These are phyloP conservation scores for Latrodectus hesperus DNA, from an alignment of 2,888 invertebrate species.

Conservation along the genomic window DNA sequence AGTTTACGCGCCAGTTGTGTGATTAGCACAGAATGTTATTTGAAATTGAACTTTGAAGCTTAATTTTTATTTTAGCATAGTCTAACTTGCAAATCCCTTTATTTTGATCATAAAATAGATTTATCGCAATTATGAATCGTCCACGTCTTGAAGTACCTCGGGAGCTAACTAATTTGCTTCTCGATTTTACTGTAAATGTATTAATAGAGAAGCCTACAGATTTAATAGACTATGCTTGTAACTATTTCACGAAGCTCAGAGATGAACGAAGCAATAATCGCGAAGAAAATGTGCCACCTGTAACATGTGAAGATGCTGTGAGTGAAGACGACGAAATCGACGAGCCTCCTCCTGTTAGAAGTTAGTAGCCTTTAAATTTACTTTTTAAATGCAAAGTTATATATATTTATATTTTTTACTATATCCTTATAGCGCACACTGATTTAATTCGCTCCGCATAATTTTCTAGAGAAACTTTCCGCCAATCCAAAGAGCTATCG, in stretches of 20 bases:
- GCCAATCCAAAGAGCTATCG: no score
- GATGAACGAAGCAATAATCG: slow-evolving; percentile 68
- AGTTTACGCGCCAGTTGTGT: not conserved
- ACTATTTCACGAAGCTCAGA: slow-evolving; percentile 89
- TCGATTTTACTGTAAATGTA: slow-evolving; percentile 97
- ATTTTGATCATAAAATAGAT: not conserved
- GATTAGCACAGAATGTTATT: no score
- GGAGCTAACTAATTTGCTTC: slow-evolving; percentile 93
- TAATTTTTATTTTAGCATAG: not conserved
- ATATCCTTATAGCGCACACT: no score
- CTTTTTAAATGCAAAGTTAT: not conserved
- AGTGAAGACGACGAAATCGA: slow-evolving; percentile 58
- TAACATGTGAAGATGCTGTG: slow-evolving; percentile 61
- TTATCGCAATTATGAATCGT: slow-evolving; percentile 59
- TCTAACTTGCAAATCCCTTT: not conserved
- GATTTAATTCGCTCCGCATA: no score
- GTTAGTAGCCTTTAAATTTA: slow-evolving; percentile 19
- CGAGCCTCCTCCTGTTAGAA: slow-evolving; percentile 63
- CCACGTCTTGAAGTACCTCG: slow-evolving; percentile 84
- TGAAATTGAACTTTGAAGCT: not conserved
- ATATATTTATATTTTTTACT: not conserved
- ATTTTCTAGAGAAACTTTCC: no score
- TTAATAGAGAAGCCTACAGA: slow-evolving; percentile 94
- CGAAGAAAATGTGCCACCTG: slow-evolving; percentile 39
- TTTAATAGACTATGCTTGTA: slow-evolving; percentile 93